Percentiles rank a stretch among this genome's conserved stretches.
Evolutionary conservation across 1,140 invertebrate genomes (phyloP).

Genomic region (Myzus persicae): DNA sequence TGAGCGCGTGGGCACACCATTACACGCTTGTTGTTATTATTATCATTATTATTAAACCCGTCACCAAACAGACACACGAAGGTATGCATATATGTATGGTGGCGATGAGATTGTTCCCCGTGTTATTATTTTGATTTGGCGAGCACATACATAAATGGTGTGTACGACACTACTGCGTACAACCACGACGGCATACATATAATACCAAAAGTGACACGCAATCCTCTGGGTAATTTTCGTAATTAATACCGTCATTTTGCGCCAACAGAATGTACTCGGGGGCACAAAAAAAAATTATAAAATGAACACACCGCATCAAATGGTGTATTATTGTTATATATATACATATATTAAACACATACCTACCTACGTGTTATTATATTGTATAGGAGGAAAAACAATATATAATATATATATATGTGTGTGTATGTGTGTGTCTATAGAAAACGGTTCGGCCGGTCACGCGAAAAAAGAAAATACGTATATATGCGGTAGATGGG

Average conservation of each 20-base stretch:
- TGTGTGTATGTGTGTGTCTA: no score
- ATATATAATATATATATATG: not conserved
- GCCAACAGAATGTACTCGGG: not conserved
- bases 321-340: not conserved
- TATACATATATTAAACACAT: not conserved
- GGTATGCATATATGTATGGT: not conserved
- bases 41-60: not conserved
- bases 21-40: not conserved
- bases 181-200: not conserved
- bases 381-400: not conserved
- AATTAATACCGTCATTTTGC: slow-evolving; percentile 26
- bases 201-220: slow-evolving; percentile 7
- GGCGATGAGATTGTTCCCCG: not conserved
- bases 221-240: slow-evolving; percentile 24
- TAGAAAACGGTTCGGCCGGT: not conserved
- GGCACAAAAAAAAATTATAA: not conserved
- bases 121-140: slow-evolving; percentile 32
- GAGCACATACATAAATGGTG: not conserved
- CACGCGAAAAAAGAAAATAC: not conserved
- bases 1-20: not conserved
- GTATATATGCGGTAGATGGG: not conserved
- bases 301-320: not conserved
- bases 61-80: not conserved
- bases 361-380: not conserved
- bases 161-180: not conserved